Evolutionary conservation across 2,113 vertebrate genomes (phyloP).

Genomic region (Pionites leucogaster): DNA sequence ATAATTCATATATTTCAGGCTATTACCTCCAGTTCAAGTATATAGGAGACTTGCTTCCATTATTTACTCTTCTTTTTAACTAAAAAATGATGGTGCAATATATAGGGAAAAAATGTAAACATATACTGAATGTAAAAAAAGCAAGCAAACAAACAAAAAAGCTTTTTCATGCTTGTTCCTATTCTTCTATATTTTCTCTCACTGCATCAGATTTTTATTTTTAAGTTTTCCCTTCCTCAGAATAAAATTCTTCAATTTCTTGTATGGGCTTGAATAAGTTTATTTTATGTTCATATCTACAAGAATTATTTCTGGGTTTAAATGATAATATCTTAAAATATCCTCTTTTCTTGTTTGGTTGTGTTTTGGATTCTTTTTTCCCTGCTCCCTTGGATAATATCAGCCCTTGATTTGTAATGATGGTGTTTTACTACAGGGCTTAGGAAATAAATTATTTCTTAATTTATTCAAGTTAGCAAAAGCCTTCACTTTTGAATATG

Average conservation of each 20-base stretch:
- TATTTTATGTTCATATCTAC: neutral
- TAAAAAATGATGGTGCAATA: neutral
- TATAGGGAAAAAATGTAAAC: neutral
- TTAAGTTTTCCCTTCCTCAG: neutral
- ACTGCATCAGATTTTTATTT: neutral
- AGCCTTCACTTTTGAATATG: neutral
- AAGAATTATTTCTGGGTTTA: neutral
- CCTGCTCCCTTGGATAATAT: rapidly evolving
- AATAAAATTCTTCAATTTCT: neutral
- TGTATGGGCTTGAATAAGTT: rapidly evolving
- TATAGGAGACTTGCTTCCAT: neutral
- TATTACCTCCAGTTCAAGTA: neutral
- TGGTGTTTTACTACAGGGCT: neutral
- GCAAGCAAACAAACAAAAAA: neutral
- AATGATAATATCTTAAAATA: neutral
- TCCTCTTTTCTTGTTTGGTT: too few relatives aligned
- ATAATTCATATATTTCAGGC: neutral
- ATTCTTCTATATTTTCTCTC: neutral
- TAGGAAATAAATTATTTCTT: neutral
- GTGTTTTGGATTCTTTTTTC: neutral
- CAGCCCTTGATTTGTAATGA: neutral
- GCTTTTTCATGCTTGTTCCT: rapidly evolving
- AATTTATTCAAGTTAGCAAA: neutral
- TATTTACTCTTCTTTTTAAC: neutral
- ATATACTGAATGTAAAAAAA: neutral